Conservation (phyloP, 2,888 invertebrate species). For the Cabera pusaria region DNA sequence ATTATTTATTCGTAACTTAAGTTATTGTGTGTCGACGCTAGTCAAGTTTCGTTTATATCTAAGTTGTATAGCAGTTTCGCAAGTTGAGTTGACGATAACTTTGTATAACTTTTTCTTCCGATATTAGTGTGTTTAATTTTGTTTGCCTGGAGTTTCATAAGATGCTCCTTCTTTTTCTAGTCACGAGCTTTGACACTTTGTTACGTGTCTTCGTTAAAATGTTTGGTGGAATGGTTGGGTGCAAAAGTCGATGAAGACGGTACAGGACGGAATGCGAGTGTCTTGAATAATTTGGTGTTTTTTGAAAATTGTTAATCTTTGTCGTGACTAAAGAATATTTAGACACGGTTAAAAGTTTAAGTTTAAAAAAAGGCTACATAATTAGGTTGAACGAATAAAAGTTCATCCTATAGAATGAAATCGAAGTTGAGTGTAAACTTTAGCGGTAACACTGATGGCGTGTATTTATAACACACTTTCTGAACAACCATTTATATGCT, state of each 20-base stretch:
- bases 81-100: conserved; percentile 34
- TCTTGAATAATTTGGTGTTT: too few relatives aligned
- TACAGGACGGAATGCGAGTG: too few relatives aligned
- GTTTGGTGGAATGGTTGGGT: conserved; percentile 41
- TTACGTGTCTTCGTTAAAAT: conserved; percentile 44
- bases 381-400: too few relatives aligned
- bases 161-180: conserved; percentile 61
- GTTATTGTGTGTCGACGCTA: conserved; percentile 60
- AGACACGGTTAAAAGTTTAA: conserved; percentile 12
- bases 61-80: conserved; percentile 47
- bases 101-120: conserved; percentile 46
- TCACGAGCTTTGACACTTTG: conserved; percentile 57
- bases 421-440: too few relatives aligned
- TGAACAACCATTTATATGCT: too few relatives aligned
- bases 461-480: too few relatives aligned
- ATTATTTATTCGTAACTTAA: conserved; percentile 49
- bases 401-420: too few relatives aligned
- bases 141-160: conserved; percentile 50
- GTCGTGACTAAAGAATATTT: conserved; percentile 16
- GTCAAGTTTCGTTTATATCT: conserved; percentile 64
- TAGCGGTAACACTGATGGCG: too few relatives aligned
- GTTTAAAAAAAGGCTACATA: conserved; percentile 3
- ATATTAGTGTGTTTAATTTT: conserved; percentile 56
- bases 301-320: too few relatives aligned
- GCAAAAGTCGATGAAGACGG: conserved; percentile 33